Conservation (phyloP, 2,797 vertebrate species). For the Sitta carolinensis region DNA sequence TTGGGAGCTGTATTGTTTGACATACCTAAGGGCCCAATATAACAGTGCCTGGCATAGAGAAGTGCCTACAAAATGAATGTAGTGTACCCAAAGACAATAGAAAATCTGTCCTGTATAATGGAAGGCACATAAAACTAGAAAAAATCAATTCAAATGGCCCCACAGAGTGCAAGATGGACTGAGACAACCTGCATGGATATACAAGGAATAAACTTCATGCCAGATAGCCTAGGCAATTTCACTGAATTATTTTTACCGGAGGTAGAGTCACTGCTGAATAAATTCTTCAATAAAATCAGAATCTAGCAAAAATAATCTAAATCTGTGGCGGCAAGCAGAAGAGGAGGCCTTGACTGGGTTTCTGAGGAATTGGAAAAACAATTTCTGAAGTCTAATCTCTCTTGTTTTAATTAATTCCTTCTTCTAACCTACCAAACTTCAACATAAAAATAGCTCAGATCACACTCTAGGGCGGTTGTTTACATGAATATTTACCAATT, state of each 20-base stretch:
- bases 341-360: background rate
- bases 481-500: constrained; percentile 27
- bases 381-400: background rate
- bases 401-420: constrained; percentile 7
- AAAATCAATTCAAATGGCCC: constrained; percentile 17
- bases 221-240: background rate
- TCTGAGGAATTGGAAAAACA: background rate
- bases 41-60: background rate
- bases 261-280: background rate
- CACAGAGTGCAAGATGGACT: background rate
- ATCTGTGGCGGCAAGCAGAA: background rate
- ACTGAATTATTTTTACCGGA: constrained; percentile 14
- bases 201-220: background rate
- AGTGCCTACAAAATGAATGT: constrained; percentile 1
- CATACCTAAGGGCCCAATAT: background rate
- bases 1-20: background rate
- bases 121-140: constrained; percentile 10
- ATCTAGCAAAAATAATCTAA: constrained; percentile 14
- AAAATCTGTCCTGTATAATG: background rate
- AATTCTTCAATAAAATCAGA: constrained; percentile 1
- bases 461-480: constrained; percentile 35
- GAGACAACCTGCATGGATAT: background rate
- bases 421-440: background rate
- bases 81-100: background rate
- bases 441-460: constrained; percentile 24